Evolutionary conservation across 1,140 invertebrate genomes (phyloP).

Genomic region (Wiebesia pumilae): DNA sequence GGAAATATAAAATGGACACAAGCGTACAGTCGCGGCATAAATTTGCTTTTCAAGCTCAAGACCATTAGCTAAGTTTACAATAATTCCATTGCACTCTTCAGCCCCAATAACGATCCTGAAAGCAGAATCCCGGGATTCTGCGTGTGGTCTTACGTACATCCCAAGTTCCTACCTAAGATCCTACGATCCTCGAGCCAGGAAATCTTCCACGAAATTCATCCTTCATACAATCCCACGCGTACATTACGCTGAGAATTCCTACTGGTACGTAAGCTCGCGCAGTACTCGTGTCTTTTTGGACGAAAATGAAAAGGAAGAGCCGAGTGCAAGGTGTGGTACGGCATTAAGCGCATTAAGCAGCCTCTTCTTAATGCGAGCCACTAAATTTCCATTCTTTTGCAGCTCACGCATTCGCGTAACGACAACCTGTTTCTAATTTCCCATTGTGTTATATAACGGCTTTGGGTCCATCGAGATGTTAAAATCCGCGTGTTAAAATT

Average conservation of each 20-base stretch:
- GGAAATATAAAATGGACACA: no score
- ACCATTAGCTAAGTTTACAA: no score
- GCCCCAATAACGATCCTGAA: slow-evolving; percentile 23
- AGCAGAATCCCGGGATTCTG: slow-evolving; percentile 6
- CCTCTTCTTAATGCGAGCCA: slow-evolving; percentile 46
- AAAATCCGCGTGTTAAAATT: no score
- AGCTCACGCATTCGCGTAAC: not conserved
- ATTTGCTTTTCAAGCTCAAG: not conserved
- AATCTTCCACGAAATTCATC: slow-evolving; percentile 67
- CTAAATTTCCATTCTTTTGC: slow-evolving; percentile 43
- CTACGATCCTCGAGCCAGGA: slow-evolving; percentile 32
- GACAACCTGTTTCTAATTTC: slow-evolving; percentile 52
- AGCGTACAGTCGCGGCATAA: not conserved
- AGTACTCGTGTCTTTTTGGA: not conserved
- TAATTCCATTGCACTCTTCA: no score
- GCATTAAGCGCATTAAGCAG: slow-evolving; percentile 35
- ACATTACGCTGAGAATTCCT: slow-evolving; percentile 58
- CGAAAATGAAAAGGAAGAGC: slow-evolving; percentile 43
- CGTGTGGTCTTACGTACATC: slow-evolving; percentile 46
- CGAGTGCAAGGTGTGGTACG: slow-evolving; percentile 45
- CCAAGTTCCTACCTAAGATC: no score
- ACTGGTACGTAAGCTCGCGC: slow-evolving; percentile 6
- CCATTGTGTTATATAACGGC: slow-evolving; percentile 39
- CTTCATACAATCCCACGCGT: slow-evolving; percentile 64
- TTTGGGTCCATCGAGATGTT: no score